Percentiles rank a stretch among this genome's conserved stretches.
These are phyloP conservation scores for Augochlorella aurata DNA, from an alignment of 2,888 invertebrate species.

Conservation along the genomic window DNA sequence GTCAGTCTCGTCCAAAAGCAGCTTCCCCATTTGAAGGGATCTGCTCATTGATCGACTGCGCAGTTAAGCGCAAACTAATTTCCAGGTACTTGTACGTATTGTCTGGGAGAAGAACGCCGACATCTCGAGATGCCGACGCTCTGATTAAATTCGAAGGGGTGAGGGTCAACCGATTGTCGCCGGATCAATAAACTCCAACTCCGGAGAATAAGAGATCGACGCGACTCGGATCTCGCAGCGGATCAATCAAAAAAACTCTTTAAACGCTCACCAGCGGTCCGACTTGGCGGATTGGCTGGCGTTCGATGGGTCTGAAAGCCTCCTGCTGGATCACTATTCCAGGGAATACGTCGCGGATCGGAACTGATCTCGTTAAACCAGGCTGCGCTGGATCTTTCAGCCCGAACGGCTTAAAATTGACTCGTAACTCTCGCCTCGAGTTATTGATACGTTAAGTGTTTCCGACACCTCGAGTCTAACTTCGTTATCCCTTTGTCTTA, in stretches of 20 bases:
- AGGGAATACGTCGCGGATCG: neutral
- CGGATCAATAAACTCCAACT: slow-evolving; percentile 6
- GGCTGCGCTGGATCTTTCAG: neutral
- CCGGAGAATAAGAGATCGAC: slow-evolving; percentile 46
- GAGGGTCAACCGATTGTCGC: slow-evolving; percentile 4
- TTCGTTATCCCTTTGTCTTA: too few species aligned
- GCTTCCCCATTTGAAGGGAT: slow-evolving; percentile 22
- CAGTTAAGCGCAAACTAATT: slow-evolving; percentile 63
- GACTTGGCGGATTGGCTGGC: slow-evolving; percentile 19
- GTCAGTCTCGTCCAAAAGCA: slow-evolving; percentile 18
- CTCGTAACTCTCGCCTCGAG: neutral
- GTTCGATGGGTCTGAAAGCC: too few species aligned
- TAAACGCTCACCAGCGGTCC: neutral
- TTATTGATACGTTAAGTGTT: too few species aligned
- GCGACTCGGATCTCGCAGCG: neutral
- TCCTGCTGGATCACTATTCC: neutral
- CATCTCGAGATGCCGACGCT: slow-evolving; percentile 36
- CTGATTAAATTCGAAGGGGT: slow-evolving; percentile 59
- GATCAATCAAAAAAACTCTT: slow-evolving; percentile 16
- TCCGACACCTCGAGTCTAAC: too few species aligned
- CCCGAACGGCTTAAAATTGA: neutral
- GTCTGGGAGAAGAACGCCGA: slow-evolving; percentile 40
- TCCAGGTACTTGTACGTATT: slow-evolving; percentile 45
- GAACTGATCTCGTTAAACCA: slow-evolving; percentile 1
- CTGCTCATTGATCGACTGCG: slow-evolving; percentile 6